These are phyloP conservation scores for Tympanuchus pallidicinctus DNA, from an alignment of 2,113 vertebrate species.

Conservation along the genomic window DNA sequence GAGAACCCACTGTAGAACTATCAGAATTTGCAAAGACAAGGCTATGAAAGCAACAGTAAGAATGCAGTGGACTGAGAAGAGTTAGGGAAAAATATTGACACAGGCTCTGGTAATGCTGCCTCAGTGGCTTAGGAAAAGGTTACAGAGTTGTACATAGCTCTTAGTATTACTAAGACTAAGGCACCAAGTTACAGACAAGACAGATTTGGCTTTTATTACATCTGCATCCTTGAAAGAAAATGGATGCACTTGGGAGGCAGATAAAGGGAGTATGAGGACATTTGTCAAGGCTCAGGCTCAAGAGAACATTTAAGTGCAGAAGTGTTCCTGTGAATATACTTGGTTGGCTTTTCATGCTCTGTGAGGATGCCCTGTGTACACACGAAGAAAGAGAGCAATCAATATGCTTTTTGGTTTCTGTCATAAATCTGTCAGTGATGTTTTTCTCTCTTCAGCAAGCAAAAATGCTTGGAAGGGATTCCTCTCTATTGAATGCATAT, in stretches of 20 bases:
- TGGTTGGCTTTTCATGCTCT: neutral
- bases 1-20: neutral
- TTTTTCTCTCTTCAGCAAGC: neutral
- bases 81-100: neutral
- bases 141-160: neutral
- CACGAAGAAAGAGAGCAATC: neutral
- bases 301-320: neutral
- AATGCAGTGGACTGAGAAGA: neutral
- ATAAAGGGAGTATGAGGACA: neutral
- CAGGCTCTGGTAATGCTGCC: neutral
- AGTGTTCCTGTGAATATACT: neutral
- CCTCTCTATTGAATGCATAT: neutral
- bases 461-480: neutral
- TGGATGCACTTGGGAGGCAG: neutral
- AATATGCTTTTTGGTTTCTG: neutral
- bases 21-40: neutral
- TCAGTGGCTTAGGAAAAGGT: neutral
- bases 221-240: neutral
- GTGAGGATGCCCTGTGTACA: neutral
- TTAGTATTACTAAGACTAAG: neutral
- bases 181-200: neutral
- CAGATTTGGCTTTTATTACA: neutral
- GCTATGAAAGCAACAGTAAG: neutral
- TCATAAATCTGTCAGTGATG: neutral
- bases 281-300: neutral